These are phyloP conservation scores for Bruchidius siliquastri DNA, from an alignment of 2,888 invertebrate species.

Conservation along the genomic window DNA sequence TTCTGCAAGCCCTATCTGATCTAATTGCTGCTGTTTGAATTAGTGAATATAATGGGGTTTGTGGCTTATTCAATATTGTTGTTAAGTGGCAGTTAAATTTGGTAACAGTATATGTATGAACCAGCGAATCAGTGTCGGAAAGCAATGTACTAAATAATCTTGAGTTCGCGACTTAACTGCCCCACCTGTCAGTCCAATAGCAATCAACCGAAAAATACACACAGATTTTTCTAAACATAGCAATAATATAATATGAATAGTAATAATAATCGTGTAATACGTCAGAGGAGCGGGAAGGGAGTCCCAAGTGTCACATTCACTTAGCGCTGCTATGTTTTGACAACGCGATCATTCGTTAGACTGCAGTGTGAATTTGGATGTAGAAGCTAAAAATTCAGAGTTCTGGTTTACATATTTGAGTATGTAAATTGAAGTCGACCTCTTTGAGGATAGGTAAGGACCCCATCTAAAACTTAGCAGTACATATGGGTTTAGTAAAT, in stretches of 20 bases:
- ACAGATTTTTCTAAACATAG: slow-evolving; percentile 43
- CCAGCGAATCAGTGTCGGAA: no score
- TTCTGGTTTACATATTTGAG: neutral
- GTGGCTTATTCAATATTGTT: no score
- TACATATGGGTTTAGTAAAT: neutral
- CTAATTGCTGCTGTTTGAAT: no score
- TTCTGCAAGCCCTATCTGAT: no score
- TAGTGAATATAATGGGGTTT: no score
- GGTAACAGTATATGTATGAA: no score
- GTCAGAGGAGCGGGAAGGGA: slow-evolving; percentile 40
- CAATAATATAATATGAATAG: slow-evolving; percentile 49
- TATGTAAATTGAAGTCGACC: neutral
- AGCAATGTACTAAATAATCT: neutral
- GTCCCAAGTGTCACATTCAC: slow-evolving; percentile 47
- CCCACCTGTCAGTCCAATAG: slow-evolving; percentile 34
- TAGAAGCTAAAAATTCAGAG: neutral
- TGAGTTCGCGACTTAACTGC: neutral
- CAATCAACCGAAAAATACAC: slow-evolving; percentile 42
- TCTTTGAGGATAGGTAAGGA: neutral
- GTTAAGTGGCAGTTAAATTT: no score
- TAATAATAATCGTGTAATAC: slow-evolving; percentile 52
- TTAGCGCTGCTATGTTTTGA: slow-evolving; percentile 44
- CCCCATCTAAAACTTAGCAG: neutral
- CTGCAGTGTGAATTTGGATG: neutral
- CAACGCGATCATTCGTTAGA: slow-evolving; percentile 11